Conservation (phyloP, 1,140 invertebrate species). For the Drosophila pseudoananassae region DNA sequence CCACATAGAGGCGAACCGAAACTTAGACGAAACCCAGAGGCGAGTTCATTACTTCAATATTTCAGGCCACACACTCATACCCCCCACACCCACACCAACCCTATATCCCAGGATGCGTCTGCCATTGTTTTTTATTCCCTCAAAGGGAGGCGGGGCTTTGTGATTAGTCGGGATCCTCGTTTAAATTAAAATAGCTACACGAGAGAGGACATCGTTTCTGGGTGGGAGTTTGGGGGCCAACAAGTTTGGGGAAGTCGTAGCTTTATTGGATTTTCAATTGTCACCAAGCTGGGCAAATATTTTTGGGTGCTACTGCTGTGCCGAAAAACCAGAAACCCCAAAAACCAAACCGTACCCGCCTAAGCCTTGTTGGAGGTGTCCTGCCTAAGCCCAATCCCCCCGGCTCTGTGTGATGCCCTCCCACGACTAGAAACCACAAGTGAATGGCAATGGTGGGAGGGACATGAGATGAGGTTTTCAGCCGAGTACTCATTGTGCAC, state of each 20-base stretch:
- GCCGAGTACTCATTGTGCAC: slow-evolving; percentile 3
- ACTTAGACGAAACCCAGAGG: slow-evolving; percentile 49
- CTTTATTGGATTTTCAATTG: slow-evolving; percentile 82
- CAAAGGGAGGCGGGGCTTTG: slow-evolving; percentile 9
- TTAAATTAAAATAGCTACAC: slow-evolving; percentile 80
- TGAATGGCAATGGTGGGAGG: slow-evolving; percentile 60
- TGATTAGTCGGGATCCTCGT: slow-evolving; percentile 76
- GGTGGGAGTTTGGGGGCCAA: background rate
- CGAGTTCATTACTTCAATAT: slow-evolving; percentile 80
- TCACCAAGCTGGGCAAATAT: slow-evolving; percentile 71
- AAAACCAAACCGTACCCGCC: slow-evolving; percentile 53
- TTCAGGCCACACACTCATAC: slow-evolving; percentile 49
- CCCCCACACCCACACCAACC: background rate
- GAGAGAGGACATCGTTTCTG: slow-evolving; percentile 29
- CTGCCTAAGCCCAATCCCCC: slow-evolving; percentile 6
- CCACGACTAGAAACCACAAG: slow-evolving; percentile 56
- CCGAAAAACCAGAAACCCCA: slow-evolving; percentile 45
- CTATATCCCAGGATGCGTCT: slow-evolving; percentile 48
- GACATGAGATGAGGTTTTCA: slow-evolving; percentile 9
- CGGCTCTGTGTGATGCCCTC: background rate
- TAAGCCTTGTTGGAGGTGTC: slow-evolving; percentile 50
- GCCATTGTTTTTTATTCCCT: slow-evolving; percentile 44
- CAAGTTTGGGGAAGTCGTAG: slow-evolving; percentile 20
- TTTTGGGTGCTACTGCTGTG: slow-evolving; percentile 44
- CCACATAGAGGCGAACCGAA: slow-evolving; percentile 12